phyloP scores from a whole-genome alignment of 2,113 vertebrate genomes.

The Pluvianellus socialis region DNA sequence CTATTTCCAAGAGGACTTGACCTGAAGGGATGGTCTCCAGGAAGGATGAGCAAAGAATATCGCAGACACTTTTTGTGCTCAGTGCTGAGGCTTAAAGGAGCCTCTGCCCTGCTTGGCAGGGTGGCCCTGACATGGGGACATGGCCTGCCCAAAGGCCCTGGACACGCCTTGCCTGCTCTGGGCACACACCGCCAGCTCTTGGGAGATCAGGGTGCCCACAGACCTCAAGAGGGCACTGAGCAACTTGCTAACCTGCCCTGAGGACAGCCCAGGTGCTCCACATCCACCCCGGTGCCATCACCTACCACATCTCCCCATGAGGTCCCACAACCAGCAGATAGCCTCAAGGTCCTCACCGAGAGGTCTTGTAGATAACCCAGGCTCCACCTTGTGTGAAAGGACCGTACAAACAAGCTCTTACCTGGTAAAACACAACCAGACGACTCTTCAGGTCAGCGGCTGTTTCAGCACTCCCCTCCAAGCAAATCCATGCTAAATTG shows the following conservation, averaged over 20 bases:
- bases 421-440: neutral
- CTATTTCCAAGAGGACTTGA: neutral
- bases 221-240: neutral
- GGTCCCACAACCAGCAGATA: neutral
- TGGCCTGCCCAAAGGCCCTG: neutral
- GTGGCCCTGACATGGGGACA: neutral
- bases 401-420: neutral
- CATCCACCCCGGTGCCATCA: neutral
- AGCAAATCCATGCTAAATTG: neutral
- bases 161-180: rapidly evolving
- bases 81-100: neutral
- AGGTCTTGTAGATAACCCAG: neutral
- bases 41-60: rapidly evolving
- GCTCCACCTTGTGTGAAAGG: neutral
- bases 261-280: neutral
- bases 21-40: neutral
- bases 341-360: neutral
- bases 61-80: neutral
- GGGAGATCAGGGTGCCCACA: neutral
- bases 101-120: neutral
- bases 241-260: neutral
- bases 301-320: neutral
- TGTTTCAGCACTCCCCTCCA: neutral
- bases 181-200: rapidly evolving
- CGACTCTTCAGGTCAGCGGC: neutral